Evolutionary conservation across 2,113 vertebrate genomes (phyloP).

Genomic region (Bujurquina vittata): DNA sequence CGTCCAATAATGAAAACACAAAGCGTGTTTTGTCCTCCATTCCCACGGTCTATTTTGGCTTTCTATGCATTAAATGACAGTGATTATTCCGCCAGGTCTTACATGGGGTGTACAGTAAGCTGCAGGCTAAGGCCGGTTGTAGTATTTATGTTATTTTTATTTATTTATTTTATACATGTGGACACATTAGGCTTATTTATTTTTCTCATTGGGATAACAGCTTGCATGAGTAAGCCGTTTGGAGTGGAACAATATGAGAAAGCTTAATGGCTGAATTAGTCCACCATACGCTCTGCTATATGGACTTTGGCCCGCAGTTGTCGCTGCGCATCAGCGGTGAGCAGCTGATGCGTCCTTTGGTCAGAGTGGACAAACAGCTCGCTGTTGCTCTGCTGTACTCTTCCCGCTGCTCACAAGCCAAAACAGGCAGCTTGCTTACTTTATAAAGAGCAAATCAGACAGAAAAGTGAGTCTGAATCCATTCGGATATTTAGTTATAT

Average conservation of each 20-base stretch:
- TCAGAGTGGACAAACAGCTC: constrained; percentile 29
- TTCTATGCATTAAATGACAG: neutral
- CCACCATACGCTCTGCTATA: constrained; percentile 7
- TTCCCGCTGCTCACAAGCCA: neutral
- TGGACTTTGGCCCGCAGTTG: constrained; percentile 39
- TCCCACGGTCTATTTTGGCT: neutral
- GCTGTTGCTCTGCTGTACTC: constrained; percentile 2
- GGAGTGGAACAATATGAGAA: neutral
- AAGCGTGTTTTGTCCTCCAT: constrained; percentile 51
- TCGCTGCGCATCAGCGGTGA: constrained; percentile 40
- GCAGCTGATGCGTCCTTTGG: constrained; percentile 43
- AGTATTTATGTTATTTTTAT: neutral
- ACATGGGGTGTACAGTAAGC: neutral
- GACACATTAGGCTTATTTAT: neutral
- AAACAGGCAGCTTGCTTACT: neutral
- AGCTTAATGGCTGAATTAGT: neutral
- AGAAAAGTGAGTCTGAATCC: neutral
- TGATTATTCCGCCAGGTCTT: neutral
- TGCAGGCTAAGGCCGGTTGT: neutral
- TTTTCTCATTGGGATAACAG: neutral
- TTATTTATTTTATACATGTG: neutral
- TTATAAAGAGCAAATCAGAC: neutral
- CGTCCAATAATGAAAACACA: constrained; percentile 57
- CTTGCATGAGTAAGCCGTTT: neutral
- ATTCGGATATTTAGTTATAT: neutral